phyloP scores from a whole-genome alignment of 2,888 invertebrate genomes.

The Iselma pallidipennis region DNA sequence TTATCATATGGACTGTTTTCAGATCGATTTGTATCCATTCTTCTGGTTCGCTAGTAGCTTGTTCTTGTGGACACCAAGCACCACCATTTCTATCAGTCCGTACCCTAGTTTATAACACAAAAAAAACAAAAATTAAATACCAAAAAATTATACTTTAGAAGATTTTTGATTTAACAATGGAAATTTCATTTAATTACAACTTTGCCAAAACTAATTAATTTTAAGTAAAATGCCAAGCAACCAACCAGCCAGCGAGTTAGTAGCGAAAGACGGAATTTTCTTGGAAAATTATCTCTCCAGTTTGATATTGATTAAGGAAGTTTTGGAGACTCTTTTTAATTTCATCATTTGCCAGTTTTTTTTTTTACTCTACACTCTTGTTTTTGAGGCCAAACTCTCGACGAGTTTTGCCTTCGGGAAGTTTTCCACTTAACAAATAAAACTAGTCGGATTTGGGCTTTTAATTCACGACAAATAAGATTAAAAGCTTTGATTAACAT shows the following conservation, averaged over 20 bases:
- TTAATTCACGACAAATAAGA: conserved; percentile 26
- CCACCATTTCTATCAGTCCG: conserved; percentile 83
- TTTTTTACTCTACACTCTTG: background rate
- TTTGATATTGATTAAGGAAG: conserved; percentile 21
- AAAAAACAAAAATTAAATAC: background rate
- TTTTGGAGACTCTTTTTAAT: conserved; percentile 21
- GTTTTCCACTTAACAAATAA: conserved; percentile 42
- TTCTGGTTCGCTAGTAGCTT: conserved; percentile 74
- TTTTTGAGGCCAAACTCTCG: conserved; percentile 13
- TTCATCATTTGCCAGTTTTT: conserved; percentile 9
- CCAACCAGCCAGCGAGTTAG: background rate
- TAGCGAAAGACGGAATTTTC: background rate
- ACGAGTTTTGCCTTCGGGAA: conserved; percentile 21
- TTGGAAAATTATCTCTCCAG: background rate
- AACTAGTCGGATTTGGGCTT: conserved; percentile 26
- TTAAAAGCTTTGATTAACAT: conserved; percentile 20
- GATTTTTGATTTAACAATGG: background rate
- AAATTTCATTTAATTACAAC: conserved; percentile 3
- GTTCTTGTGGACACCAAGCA: conserved; percentile 91
- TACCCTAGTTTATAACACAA: conserved; percentile 68
- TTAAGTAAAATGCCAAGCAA: background rate
- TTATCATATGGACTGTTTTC: conserved; percentile 77
- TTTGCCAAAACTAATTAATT: conserved; percentile 4
- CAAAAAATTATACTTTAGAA: no score
- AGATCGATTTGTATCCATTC: conserved; percentile 85